Conservation (phyloP, 2,797 vertebrate genomes). For the Rhabdomys pumilio region DNA sequence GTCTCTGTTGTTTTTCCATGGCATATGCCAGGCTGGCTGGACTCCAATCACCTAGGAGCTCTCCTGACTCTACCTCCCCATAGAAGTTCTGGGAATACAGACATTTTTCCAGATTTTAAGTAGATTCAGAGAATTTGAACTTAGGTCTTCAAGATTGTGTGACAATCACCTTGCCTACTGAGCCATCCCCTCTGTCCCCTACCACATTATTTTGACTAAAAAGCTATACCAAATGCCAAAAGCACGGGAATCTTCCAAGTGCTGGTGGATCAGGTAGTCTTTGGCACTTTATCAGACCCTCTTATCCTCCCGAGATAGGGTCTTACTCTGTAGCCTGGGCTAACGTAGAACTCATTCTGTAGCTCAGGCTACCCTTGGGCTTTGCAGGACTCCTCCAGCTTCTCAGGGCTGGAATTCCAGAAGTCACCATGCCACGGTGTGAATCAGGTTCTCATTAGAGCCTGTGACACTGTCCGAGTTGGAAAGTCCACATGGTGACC, state of each 20-base stretch:
- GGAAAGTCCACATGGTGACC: not conserved
- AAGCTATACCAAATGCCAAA: not conserved
- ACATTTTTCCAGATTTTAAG: not conserved
- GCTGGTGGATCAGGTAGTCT: not conserved
- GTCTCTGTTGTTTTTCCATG: not conserved
- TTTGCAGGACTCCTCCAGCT: not conserved
- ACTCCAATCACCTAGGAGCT: not conserved
- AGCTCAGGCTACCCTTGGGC: not conserved
- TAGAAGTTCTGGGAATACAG: no score
- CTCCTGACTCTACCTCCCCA: not conserved
- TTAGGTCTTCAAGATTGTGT: not conserved
- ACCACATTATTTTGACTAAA: slow-evolving; percentile 38
- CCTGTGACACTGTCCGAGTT: not conserved
- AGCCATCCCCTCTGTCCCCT: not conserved
- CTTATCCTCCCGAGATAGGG: not conserved
- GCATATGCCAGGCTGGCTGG: not conserved
- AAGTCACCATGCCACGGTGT: not conserved
- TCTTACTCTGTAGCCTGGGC: not conserved
- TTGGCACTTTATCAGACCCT: not conserved
- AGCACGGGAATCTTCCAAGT: not conserved
- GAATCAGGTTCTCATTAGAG: not conserved
- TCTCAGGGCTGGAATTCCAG: not conserved
- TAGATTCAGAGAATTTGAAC: not conserved
- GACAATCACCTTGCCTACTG: not conserved
- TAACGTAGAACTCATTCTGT: not conserved